Conservation (phyloP, 2,113 vertebrate species). For the Calcarius ornatus region DNA sequence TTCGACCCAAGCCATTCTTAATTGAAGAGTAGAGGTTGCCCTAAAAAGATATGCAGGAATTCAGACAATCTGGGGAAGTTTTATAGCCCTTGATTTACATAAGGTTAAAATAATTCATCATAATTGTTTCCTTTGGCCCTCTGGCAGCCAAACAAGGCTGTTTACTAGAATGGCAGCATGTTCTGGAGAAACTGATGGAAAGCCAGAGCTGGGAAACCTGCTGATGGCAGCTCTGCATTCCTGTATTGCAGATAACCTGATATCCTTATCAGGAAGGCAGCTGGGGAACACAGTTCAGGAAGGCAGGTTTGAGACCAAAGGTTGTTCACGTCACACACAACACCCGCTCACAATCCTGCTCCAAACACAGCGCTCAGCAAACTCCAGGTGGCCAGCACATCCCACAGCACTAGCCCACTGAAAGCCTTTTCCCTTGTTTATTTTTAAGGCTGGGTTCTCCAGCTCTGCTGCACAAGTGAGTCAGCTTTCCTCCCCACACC, state of each 20-base stretch:
- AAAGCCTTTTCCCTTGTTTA: background rate
- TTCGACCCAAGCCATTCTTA: background rate
- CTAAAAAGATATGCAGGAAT: background rate
- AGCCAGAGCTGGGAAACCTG: background rate
- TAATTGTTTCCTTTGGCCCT: background rate
- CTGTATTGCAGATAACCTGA: background rate
- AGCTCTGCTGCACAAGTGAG: background rate
- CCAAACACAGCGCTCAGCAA: background rate
- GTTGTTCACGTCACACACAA: background rate
- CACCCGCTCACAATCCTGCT: background rate
- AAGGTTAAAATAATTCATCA: background rate
- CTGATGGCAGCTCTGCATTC: constrained; percentile 15
- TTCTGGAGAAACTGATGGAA: background rate
- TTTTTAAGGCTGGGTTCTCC: background rate
- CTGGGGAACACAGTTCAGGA: background rate
- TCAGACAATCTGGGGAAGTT: constrained; percentile 4
- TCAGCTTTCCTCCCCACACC: background rate
- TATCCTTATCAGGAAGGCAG: constrained; percentile 31
- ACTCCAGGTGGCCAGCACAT: background rate
- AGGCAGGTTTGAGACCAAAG: constrained; percentile 19
- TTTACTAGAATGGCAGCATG: background rate
- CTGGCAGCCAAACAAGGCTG: background rate
- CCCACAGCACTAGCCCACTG: background rate
- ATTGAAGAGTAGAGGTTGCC: background rate
- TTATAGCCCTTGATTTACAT: background rate